A percentile compares a stretch with the other conserved stretches of the same genome.
These are phyloP conservation scores for Atractosteus spatula DNA, from an alignment of 2,113 vertebrate species.

Conservation along the genomic window DNA sequence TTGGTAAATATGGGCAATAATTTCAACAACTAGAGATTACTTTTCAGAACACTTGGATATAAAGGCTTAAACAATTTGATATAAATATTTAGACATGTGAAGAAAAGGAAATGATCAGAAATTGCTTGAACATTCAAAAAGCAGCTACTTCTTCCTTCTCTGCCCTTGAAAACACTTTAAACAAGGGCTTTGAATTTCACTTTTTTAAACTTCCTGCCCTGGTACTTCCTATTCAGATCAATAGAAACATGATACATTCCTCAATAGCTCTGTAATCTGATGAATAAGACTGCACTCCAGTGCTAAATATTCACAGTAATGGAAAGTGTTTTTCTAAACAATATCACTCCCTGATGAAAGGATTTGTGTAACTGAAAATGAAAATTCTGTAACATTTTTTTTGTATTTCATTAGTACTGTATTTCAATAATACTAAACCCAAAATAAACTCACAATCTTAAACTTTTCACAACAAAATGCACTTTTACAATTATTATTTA, in stretches of 20 bases:
- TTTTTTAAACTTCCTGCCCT: constrained; percentile 57
- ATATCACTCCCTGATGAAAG: background rate
- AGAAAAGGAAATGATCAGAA: no score
- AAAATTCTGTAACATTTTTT: background rate
- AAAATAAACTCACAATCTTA: no score
- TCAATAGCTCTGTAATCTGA: constrained; percentile 55
- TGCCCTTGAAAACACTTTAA: constrained; percentile 63
- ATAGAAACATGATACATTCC: constrained; percentile 62
- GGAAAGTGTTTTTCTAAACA: background rate
- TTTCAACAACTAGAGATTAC: no score
- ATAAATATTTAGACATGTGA: no score
- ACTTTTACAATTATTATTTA: no score
- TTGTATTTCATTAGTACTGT: background rate
- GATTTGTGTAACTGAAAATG: background rate
- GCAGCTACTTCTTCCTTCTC: constrained; percentile 1
- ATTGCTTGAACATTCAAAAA: background rate
- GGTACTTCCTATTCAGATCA: constrained; percentile 64
- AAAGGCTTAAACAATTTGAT: no score
- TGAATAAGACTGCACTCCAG: constrained; percentile 43
- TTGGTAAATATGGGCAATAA: no score
- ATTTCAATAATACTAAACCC: no score
- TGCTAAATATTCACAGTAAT: constrained; percentile 46
- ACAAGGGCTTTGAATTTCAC: constrained; percentile 62
- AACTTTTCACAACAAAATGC: no score
- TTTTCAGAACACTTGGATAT: no score